Base-by-base conservation (phyloP, 2,888 invertebrate genomes). In the Meloe dianella region DNA sequence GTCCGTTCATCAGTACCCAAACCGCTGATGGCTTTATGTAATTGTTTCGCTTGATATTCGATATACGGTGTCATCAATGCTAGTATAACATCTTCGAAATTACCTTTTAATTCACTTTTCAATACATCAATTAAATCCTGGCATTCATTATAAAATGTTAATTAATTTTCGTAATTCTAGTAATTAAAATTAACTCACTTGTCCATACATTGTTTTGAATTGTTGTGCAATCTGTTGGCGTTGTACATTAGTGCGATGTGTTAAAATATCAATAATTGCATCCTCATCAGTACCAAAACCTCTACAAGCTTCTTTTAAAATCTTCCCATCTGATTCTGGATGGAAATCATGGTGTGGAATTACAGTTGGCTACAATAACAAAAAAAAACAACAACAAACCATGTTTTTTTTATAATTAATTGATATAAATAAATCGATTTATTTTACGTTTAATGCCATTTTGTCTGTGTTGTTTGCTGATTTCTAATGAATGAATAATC, bases 71-170 rank as follows among this genome's bases (percentile, higher is more conserved):
- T 92, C 90, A 96, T 91, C 61, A 96, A 83, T 0, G 93, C 94
- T 6, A 95, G 83, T 0, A 95, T 82, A 0, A 93, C 88, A 68
- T 92, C 91, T 78, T 96, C 93, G 79, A 96, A 95, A 78, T 92
- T 92, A 6, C 96, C 96, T 74, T 91, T 91, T 32, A 95, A 88
- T 83, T 97, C 97, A 75, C 94, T 93, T 83, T 94, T 95, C 73
- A 96, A 84, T 77, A 95, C 93, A 41, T 91, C 90, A 60, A 94
- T 88, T 29, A 96, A 85, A 79, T 93, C 93, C 87, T 91, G n/a
- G n/a, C n/a, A n/a, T n/a, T n/a, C n/a, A n/a, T n/a, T n/a, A n/a
- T n/a, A n/a, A n/a, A n/a, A n/a, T n/a, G n/a, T n/a, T n/a, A n/a
- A n/a, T n/a, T n/a, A n/a, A n/a, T n/a, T n/a, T n/a, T n/a, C n/a